Percentiles rank a stretch among this genome's conserved stretches.
These are phyloP conservation scores for Micoletzkya japonica DNA, from an alignment of 2,888 invertebrate genomes.

Conservation along the genomic window DNA sequence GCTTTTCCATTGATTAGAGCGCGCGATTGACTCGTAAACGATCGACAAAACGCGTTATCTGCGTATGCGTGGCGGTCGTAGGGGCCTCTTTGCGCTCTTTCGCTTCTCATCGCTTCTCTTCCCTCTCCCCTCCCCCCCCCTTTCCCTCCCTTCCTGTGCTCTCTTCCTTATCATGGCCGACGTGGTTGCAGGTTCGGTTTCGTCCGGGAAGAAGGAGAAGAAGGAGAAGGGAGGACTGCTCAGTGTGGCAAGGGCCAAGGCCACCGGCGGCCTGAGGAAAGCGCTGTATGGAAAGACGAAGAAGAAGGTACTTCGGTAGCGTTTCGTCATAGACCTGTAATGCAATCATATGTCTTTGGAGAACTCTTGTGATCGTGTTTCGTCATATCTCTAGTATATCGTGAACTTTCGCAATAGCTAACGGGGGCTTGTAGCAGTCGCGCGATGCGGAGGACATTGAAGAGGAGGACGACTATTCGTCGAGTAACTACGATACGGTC, in stretches of 20 bases:
- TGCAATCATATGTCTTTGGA: not conserved
- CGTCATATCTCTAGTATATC: not conserved
- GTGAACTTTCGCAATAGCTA: not conserved
- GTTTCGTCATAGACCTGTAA: not conserved
- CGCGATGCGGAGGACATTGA: constrained; percentile 43
- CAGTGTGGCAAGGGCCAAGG: constrained; percentile 40
- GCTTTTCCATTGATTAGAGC: no score
- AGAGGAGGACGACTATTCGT: constrained; percentile 41
- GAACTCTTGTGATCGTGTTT: not conserved
- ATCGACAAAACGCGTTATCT: no score
- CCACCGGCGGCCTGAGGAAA: constrained; percentile 39
- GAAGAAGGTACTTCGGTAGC: constrained; percentile 29
- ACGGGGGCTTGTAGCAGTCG: no score
- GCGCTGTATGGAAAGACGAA: constrained; percentile 43
- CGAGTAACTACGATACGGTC: constrained; percentile 48
- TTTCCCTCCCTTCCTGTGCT: not conserved
- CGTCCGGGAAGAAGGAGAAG: constrained; percentile 31
- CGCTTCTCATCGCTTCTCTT: not conserved
- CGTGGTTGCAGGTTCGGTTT: not conserved
- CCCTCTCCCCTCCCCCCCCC: constrained; percentile 1
- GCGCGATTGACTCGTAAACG: no score
- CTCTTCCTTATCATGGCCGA: not conserved
- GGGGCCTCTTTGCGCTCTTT: no score
- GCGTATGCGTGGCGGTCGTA: no score
- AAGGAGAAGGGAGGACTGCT: constrained; percentile 29